Conservation (phyloP, 2,797 vertebrate species). For the Enteromius treurensis region DNA sequence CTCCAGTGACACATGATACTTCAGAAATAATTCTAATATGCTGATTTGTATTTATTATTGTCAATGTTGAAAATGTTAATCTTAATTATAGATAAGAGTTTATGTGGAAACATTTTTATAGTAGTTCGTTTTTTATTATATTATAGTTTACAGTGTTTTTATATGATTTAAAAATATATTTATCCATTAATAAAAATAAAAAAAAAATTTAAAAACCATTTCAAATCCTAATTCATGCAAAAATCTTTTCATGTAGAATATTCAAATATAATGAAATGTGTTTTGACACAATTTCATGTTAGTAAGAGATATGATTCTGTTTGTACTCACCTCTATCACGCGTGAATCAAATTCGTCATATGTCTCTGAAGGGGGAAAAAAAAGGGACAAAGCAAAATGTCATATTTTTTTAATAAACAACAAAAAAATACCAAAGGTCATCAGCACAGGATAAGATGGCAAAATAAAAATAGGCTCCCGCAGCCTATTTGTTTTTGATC, state of each 20-base stretch:
- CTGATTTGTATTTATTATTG: background rate
- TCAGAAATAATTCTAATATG: background rate
- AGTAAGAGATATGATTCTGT: background rate
- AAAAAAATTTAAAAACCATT: background rate
- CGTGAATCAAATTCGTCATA: conserved; percentile 90
- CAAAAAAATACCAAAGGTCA: background rate
- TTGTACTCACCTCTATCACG: conserved; percentile 88
- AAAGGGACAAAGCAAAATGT: background rate
- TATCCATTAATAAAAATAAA: background rate
- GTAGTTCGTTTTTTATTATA: background rate
- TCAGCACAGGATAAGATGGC: background rate
- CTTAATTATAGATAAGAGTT: background rate
- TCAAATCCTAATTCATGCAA: background rate
- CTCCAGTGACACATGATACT: background rate
- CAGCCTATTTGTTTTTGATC: background rate
- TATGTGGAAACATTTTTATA: background rate
- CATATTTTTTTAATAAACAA: background rate
- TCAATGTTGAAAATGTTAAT: background rate
- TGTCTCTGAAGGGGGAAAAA: conserved; percentile 80
- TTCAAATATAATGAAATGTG: background rate
- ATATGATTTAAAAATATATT: too few relatives aligned
- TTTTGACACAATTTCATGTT: background rate
- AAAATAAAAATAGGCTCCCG: background rate
- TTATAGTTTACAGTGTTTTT: too few relatives aligned
- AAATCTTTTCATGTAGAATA: background rate